A percentile compares a stretch with the other conserved stretches of the same genome.
These are phyloP conservation scores for Thaumetopoea pityocampa DNA, from an alignment of 1,140 invertebrate species.

Conservation along the genomic window DNA sequence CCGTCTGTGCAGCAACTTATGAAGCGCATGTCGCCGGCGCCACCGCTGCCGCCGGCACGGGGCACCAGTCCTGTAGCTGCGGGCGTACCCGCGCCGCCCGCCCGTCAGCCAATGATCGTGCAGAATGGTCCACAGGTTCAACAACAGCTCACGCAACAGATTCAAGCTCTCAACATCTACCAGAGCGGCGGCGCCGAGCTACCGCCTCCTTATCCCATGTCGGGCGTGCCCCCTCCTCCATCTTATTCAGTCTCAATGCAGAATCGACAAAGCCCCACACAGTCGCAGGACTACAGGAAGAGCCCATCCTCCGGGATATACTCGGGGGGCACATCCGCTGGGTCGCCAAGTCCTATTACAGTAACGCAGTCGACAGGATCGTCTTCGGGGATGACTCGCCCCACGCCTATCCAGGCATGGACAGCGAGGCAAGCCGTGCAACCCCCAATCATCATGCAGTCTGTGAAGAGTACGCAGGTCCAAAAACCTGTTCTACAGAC, in stretches of 20 bases:
- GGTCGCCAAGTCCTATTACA: constrained; percentile 88
- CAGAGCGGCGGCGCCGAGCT: constrained; percentile 82
- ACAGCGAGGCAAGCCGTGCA: constrained; percentile 90
- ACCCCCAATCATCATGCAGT: constrained; percentile 96
- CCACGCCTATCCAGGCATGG: constrained; percentile 85
- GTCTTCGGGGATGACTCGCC: constrained; percentile 80
- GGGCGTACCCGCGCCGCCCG: constrained; percentile 58
- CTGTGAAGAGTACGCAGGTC: constrained; percentile 95
- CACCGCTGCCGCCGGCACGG: constrained; percentile 77
- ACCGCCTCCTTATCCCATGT: constrained; percentile 86
- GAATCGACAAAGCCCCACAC: constrained; percentile 90
- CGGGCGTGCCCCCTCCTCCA: constrained; percentile 83
- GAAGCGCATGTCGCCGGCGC: constrained; percentile 90
- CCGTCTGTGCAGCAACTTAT: constrained; percentile 89
- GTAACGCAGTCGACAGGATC: constrained; percentile 78
- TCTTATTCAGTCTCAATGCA: constrained; percentile 91
- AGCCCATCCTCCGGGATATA: constrained; percentile 88
- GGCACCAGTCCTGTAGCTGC: constrained; percentile 86
- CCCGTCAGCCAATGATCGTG: constrained; percentile 85
- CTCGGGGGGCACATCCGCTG: constrained; percentile 86
- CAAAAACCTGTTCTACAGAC: constrained; percentile 96
- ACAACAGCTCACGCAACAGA: constrained; percentile 90
- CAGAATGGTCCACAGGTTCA: constrained; percentile 89
- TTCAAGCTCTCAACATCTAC: constrained; percentile 90
- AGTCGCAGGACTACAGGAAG: constrained; percentile 86